Percentiles rank a stretch among this genome's conserved stretches.
These are phyloP conservation scores for Paralinhomoeus sp. DNA, from an alignment of 2,888 invertebrate species.

Conservation along the genomic window DNA sequence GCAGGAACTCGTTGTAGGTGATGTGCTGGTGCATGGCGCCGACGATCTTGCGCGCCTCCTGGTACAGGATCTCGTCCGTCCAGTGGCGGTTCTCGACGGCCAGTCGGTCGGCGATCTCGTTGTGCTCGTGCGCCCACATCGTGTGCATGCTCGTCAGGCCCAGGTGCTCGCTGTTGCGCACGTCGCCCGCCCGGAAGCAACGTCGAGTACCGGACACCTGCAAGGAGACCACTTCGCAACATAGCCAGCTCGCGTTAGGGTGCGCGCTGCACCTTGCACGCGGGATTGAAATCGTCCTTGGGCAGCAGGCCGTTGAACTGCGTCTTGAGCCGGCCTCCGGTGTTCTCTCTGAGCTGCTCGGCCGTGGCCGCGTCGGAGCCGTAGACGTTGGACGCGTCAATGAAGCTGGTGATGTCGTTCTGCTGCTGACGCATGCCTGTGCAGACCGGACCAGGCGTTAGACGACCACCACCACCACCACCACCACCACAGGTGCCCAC, in stretches of 20 bases:
- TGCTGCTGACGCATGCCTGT: conserved; percentile 42
- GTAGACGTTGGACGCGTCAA: conserved; percentile 21
- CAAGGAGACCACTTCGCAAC: too few species aligned
- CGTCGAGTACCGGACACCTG: too few species aligned
- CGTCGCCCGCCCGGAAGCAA: conserved; percentile 4
- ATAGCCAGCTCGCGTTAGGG: too few species aligned
- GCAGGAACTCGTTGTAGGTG: conserved; percentile 35
- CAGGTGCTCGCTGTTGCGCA: conserved; percentile 15
- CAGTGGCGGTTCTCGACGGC: conserved; percentile 16
- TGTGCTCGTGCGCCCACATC: conserved; percentile 22
- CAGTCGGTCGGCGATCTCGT: conserved; percentile 14
- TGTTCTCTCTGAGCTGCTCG: conserved; percentile 12
- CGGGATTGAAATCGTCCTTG: too few species aligned
- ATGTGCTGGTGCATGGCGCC: conserved; percentile 35
- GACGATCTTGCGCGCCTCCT: conserved; percentile 28
- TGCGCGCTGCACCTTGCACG: too few species aligned
- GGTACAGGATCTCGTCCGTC: conserved; percentile 11
- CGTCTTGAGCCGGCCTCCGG: too few species aligned
- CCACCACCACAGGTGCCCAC: too few species aligned
- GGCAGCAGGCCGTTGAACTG: too few species aligned
- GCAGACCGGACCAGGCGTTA: too few species aligned
- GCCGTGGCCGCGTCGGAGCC: conserved; percentile 21
- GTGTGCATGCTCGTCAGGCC: conserved; percentile 18
- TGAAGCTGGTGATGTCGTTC: conserved; percentile 39
- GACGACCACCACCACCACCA: too few species aligned